Evolutionary conservation across 2,797 vertebrate genomes (phyloP).

Genomic region (Sphaeramia orbicularis): DNA sequence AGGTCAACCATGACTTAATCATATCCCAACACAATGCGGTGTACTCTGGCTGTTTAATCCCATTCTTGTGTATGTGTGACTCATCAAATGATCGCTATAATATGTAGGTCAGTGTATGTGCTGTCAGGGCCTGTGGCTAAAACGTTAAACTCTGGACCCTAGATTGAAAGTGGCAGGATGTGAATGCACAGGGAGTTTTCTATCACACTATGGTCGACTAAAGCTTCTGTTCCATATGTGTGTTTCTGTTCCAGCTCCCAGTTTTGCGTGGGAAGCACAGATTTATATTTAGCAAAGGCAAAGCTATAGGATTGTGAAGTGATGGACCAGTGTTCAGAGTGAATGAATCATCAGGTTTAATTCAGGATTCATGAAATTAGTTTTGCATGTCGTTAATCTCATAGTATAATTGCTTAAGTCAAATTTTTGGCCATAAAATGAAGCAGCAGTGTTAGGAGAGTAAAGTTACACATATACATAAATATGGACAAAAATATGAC

Average conservation of each 20-base stretch:
- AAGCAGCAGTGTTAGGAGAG: too few species aligned
- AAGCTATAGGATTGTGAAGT: neutral
- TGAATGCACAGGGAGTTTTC: conserved; percentile 1
- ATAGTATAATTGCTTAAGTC: too few species aligned
- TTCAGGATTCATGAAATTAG: neutral
- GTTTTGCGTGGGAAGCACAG: conserved; percentile 41
- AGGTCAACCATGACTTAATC: conserved; percentile 52
- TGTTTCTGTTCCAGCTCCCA: conserved; percentile 23
- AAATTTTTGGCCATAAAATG: too few species aligned
- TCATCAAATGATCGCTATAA: conserved; percentile 41
- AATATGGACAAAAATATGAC: too few species aligned
- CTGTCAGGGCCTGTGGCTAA: conserved; percentile 31
- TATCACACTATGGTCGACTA: conserved; percentile 18
- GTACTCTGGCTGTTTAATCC: conserved; percentile 27
- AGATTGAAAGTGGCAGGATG: conserved; percentile 44
- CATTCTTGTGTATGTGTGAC: conserved; percentile 35
- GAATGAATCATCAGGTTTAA: conserved; percentile 32
- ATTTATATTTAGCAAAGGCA: conserved; percentile 51
- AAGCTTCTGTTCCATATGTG: conserved; percentile 43
- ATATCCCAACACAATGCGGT: conserved; percentile 22
- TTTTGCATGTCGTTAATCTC: neutral
- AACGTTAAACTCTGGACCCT: conserved; percentile 22
- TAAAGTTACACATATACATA: too few species aligned
- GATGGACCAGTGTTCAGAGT: neutral
- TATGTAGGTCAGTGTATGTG: conserved; percentile 64